Base-by-base conservation (phyloP, 2,797 vertebrate species). In the Malacoraja senta region DNA sequence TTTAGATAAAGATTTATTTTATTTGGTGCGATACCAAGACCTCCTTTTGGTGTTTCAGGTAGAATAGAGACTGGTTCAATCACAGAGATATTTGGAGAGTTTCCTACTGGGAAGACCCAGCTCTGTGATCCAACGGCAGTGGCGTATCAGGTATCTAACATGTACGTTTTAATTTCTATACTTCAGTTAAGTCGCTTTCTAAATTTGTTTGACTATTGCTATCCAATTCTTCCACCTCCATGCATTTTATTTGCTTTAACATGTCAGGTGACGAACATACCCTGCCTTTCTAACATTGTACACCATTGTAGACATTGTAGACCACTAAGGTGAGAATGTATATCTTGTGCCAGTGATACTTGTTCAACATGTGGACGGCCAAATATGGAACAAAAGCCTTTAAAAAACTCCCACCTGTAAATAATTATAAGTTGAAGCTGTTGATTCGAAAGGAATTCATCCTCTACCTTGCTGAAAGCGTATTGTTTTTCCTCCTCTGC, bases 1-100 rank as follows among this genome's bases (percentile, higher is more conserved):
- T 91, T 32, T 91, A n/a, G 63, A 44, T 71, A 19, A 91, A 91
- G 32, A 38, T 74, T 12, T 8, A 63, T 58, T 0, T 2, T 29
- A 21, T 32, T 79, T 7, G 10, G 13, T 88, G 84, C 65, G 84
- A 72, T 53, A 74, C 35, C 53, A 72, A 26, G 3, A 91, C 17
- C 63, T 91, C 17, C 44, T 24, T 8, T 91, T 74, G 61, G 1
- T 93, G n/a, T 76, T 93, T 38, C 94, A 99, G 99, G 99, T 93
- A 98, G 99, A 90, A 98, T 99, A 93, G 99, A 99, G 96, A 99
- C 98, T 0, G 99, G 98, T 29, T 99, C 99, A 93, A 99, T 99
- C 94, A 99, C 99, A 15, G 98, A 99, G 95, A 97, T 99, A 96
- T 99, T 99, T 4, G 99, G 99, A 93, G 99, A 99, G 95, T 99